Evolutionary conservation across 2,113 vertebrate species (phyloP), one percentile per base, ranked within the genome.

Genomic region (Nothoprocta perdicaria): DNA sequence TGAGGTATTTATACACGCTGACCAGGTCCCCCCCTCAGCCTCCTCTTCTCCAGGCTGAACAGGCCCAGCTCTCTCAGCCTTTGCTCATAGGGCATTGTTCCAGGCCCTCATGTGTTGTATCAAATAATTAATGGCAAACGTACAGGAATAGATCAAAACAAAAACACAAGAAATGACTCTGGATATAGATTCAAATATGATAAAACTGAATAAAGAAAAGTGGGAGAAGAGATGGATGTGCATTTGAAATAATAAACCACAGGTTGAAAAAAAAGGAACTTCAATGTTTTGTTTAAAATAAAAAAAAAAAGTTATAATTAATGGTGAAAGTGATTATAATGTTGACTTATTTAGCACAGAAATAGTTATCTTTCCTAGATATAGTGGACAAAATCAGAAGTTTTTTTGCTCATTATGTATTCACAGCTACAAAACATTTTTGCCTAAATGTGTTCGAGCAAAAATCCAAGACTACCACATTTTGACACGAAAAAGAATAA

Each of bases 391-490:
- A 95, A 86, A 74, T 69, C 33, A 88, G 22, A 31, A 41, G 8
- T 12, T 71, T 87, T 65, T 93, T 55, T 84, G 5, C 91, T 92
- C 73, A 7, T 79, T 96, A 68, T 96, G 11, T 96, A 43, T 97
- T 79, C 83, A 53, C 95, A 99, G 99, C 97, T 99, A 99, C 94
- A 99, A 99, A 96, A 98, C 97, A 88, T 99, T 99, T 96, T 97
- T 99, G 93, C 99, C 99, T 7, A 98, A 97, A 88, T 98, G 97
- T 73, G 98, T 99, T 97, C 97, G 97, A 84, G 97, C 96, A 61
- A 98, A 98, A 91, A 99, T 99, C 94, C 98, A 99, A 96, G 98
- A 98, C 46, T 99, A 99, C 92, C 99, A 99, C 97, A 98, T 99
- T 93, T 96, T 99, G 94, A 99, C 99, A 5, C 97, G 99, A 73